Conservation (phyloP, 2,888 invertebrate genomes). For the Invenusta paracnida region DNA sequence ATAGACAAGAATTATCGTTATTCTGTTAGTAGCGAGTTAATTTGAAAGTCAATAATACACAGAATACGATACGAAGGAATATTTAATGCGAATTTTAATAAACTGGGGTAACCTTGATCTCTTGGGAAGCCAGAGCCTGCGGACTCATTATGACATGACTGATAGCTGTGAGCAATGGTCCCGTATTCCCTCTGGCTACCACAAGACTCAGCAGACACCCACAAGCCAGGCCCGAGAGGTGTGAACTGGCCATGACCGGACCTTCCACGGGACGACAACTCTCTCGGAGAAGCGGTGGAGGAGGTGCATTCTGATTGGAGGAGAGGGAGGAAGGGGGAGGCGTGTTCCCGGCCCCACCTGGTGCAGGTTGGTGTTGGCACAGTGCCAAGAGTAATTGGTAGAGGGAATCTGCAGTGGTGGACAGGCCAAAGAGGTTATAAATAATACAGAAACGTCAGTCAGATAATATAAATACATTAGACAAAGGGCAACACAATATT, state of each 20-base stretch:
- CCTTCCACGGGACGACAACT: constrained; percentile 62
- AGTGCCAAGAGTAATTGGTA: constrained; percentile 79
- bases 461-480: no score
- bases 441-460: no score
- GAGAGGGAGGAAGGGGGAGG: background rate
- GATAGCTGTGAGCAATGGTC: constrained; percentile 78
- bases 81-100: no score
- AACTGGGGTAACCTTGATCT: constrained; percentile 66
- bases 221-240: constrained; percentile 79
- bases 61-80: no score
- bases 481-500: no score
- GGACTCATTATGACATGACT: constrained; percentile 82
- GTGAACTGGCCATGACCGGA: constrained; percentile 66
- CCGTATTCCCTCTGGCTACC: constrained; percentile 85
- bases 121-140: constrained; percentile 71
- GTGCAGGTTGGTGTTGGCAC: constrained; percentile 67
- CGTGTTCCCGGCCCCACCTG: constrained; percentile 48
- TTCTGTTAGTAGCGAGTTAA: no score
- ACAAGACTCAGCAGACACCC: constrained; percentile 84
- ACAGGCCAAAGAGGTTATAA: no score
- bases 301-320: background rate
- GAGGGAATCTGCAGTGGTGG: background rate
- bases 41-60: no score
- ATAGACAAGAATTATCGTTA: no score
- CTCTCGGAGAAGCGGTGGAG: background rate